phyloP scores from a whole-genome alignment of 2,797 vertebrate genomes.

The Anisognathus igniventris region DNA sequence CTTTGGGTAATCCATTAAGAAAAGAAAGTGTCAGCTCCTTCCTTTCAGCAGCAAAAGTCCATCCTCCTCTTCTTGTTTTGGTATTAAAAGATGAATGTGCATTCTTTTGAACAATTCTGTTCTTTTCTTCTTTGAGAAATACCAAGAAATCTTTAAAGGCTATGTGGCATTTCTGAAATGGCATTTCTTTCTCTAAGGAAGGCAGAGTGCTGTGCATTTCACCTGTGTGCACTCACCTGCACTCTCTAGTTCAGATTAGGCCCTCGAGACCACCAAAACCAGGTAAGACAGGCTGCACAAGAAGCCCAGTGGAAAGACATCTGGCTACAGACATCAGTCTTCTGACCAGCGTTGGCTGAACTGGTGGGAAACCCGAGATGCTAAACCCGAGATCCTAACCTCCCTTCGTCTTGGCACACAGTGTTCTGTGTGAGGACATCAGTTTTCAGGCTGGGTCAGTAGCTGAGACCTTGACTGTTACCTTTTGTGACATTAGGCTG shows the following conservation, averaged over 20 bases:
- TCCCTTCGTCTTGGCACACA: fast-evolving
- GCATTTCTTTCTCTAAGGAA: neutral
- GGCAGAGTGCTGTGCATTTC: neutral
- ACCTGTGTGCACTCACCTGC: neutral
- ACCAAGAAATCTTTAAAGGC: neutral
- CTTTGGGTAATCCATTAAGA: neutral
- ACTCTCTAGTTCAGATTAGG: neutral
- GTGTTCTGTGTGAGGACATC: neutral
- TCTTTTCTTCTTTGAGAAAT: neutral
- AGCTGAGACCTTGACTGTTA: neutral
- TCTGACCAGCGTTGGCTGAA: neutral
- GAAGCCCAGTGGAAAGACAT: neutral
- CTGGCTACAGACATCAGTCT: neutral
- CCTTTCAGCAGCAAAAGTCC: neutral
- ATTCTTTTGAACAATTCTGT: neutral
- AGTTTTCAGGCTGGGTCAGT: neutral
- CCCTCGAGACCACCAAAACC: neutral
- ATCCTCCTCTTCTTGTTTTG: neutral
- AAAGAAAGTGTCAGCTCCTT: neutral
- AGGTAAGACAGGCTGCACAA: neutral
- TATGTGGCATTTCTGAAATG: neutral
- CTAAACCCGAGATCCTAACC: neutral
- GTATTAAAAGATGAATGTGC: neutral
- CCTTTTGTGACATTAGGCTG: neutral
- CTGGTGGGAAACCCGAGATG: neutral